phyloP scores from a whole-genome alignment of 2,888 invertebrate genomes.

The Lampropteryx suffumata region DNA sequence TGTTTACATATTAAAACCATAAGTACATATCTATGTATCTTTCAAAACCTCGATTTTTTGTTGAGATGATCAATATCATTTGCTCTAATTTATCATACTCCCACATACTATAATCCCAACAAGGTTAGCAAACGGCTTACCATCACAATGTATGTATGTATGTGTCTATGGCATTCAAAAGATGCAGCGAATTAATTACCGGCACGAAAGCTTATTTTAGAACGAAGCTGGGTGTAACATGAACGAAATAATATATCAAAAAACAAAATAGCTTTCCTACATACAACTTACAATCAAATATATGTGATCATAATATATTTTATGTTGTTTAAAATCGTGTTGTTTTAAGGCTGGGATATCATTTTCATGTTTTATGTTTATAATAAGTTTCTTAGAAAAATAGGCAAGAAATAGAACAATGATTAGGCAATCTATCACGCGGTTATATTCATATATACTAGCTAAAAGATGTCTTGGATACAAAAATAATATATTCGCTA shows the following conservation, averaged over 20 bases:
- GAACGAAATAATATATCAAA: too few relatives aligned
- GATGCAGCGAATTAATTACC: not conserved
- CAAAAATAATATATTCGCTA: too few relatives aligned
- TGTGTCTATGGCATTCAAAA: slow-evolving; percentile 6
- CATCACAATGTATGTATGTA: slow-evolving; percentile 20
- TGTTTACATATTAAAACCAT: slow-evolving; percentile 7
- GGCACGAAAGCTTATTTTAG: too few relatives aligned
- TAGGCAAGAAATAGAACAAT: not conserved
- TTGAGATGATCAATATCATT: slow-evolving; percentile 25
- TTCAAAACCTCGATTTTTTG: slow-evolving; percentile 28
- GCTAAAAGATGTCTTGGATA: too few relatives aligned
- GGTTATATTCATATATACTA: too few relatives aligned
- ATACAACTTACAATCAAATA: too few relatives aligned
- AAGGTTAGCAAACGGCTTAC: slow-evolving; percentile 28
- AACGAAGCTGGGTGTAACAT: too few relatives aligned
- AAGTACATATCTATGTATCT: not conserved
- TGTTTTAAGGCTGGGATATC: not conserved
- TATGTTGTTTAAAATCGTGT: slow-evolving; percentile 6
- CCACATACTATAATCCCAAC: slow-evolving; percentile 24
- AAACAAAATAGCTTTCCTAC: too few relatives aligned
- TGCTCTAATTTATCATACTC: slow-evolving; percentile 31
- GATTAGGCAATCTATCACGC: not conserved
- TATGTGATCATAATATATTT: too few relatives aligned
- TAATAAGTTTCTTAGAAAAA: not conserved
- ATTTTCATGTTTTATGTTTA: not conserved